phyloP scores from a whole-genome alignment of 1,140 invertebrate species.

The Dendrolimus punctatus region DNA sequence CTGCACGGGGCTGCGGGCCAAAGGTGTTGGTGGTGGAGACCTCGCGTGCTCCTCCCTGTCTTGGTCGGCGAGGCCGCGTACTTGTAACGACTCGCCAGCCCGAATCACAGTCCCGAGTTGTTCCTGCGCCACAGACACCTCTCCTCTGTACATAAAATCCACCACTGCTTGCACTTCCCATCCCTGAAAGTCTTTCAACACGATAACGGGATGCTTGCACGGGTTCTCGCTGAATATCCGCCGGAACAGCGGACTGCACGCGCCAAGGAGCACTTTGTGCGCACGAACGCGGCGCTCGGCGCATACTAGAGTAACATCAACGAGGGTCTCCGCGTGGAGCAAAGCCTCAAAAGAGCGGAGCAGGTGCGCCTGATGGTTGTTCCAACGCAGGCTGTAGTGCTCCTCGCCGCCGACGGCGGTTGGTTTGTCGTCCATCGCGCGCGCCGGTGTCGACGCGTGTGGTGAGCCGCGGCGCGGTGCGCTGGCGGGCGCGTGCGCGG shows the following conservation, averaged over 20 bases:
- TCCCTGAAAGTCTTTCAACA: conserved; percentile 89
- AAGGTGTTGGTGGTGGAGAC: conserved; percentile 67
- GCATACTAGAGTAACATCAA: conserved; percentile 92
- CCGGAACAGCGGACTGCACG: conserved; percentile 92
- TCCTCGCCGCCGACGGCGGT: conserved; percentile 72
- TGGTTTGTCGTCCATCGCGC: conserved; percentile 58
- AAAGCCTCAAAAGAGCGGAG: conserved; percentile 88
- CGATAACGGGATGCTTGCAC: conserved; percentile 94
- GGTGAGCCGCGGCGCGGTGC: conserved; percentile 22
- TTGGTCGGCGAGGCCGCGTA: conserved; percentile 83
- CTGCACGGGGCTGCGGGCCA: conserved; percentile 74
- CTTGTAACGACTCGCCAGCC: conserved; percentile 88
- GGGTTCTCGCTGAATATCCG: conserved; percentile 91
- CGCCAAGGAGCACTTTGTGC: conserved; percentile 92
- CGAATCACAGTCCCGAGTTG: conserved; percentile 86
- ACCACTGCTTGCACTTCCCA: conserved; percentile 91
- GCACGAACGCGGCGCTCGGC: conserved; percentile 86
- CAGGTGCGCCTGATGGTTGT: conserved; percentile 91
- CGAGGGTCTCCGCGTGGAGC: conserved; percentile 86
- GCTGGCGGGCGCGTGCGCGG: conserved; percentile 40
- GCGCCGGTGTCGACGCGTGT: conserved; percentile 34
- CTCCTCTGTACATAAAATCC: conserved; percentile 94
- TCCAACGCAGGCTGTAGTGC: conserved; percentile 93
- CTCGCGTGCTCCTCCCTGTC: conserved; percentile 67
- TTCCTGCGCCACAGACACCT: conserved; percentile 89